These are phyloP conservation scores for Machaerirhynchus nigripectus DNA, from an alignment of 2,113 vertebrate genomes.

Conservation along the genomic window DNA sequence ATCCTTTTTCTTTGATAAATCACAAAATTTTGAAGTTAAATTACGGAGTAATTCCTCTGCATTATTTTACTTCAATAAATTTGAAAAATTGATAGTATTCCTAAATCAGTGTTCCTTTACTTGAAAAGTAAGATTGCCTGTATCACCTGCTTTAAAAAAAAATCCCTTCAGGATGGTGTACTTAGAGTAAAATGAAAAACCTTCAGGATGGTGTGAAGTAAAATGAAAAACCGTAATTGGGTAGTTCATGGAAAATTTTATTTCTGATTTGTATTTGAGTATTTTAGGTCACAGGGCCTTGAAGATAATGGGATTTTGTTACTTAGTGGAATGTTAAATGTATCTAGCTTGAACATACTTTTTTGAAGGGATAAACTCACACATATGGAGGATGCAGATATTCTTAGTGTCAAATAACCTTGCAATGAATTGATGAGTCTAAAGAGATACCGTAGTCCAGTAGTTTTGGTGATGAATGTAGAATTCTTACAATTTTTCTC, in stretches of 20 bases:
- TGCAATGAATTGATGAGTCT: not conserved
- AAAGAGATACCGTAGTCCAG: accelerated
- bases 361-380: not conserved
- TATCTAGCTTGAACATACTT: not conserved
- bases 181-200: not conserved
- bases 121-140: not conserved
- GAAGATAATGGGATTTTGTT: not conserved
- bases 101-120: not conserved
- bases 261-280: not conserved
- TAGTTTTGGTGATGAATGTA: not conserved
- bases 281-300: not conserved
- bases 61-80: not conserved
- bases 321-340: not conserved
- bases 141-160: not conserved
- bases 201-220: not conserved
- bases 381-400: not conserved
- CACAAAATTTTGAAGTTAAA: not conserved
- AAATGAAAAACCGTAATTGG: not conserved
- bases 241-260: not conserved
- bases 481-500: not conserved
- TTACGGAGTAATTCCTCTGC: not conserved
- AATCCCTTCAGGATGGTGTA: not conserved
- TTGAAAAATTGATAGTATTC: not conserved
- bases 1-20: conserved; percentile 78
- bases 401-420: not conserved